phyloP scores from a whole-genome alignment of 2,113 vertebrate genomes.

The Muscicapa adusta region DNA sequence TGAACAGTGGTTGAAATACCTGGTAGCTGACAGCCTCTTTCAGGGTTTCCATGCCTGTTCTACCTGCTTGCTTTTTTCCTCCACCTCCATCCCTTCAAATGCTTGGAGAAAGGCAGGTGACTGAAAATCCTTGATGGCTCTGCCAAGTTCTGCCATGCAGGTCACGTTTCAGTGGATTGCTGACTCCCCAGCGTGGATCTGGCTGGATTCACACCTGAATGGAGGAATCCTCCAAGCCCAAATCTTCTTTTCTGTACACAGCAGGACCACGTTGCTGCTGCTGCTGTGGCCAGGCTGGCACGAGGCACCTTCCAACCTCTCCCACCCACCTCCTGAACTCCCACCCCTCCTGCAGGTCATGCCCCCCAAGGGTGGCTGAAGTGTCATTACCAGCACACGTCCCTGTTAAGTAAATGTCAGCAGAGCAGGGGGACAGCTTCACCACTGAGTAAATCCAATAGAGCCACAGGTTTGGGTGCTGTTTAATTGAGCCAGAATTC shows the following conservation, averaged over 20 bases:
- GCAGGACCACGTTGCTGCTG: not conserved
- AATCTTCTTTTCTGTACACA: not conserved
- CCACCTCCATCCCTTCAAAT: not conserved
- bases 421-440: not conserved
- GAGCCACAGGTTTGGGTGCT: slow-evolving; percentile 28
- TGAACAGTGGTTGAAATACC: not conserved
- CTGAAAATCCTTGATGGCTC: not conserved
- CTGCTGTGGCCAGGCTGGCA: not conserved
- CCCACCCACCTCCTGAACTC: not conserved
- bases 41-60: not conserved
- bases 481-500: slow-evolving; percentile 56
- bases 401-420: not conserved
- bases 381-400: not conserved
- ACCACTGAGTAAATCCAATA: not conserved
- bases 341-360: not conserved
- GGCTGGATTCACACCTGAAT: not conserved
- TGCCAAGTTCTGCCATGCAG: not conserved
- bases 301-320: not conserved
- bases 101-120: not conserved
- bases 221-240: not conserved
- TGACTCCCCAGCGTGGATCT: not conserved
- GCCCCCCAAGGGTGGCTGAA: not conserved
- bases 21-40: not conserved
- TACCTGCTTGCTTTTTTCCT: not conserved
- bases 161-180: not conserved